Evolutionary conservation across 2,113 vertebrate species (phyloP).

Genomic region (Osmerus eperlanus): DNA sequence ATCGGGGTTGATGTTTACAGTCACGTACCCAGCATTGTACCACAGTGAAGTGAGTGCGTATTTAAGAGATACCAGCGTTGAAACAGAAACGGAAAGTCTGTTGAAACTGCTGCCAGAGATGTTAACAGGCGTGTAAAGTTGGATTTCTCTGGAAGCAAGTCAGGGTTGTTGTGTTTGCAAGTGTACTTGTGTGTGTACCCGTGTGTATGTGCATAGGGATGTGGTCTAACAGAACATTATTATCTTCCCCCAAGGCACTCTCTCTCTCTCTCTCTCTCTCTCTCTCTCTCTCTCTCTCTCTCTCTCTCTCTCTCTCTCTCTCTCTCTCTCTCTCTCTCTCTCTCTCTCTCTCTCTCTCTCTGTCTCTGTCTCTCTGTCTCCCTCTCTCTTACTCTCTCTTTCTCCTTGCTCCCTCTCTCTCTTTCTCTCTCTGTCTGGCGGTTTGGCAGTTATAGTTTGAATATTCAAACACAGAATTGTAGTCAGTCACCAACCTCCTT

Average conservation of each 20-base stretch:
- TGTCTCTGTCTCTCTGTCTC: no score
- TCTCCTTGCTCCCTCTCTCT: no score
- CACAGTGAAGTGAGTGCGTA: no score
- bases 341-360: no score
- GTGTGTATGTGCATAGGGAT: neutral
- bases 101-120: no score
- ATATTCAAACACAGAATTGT: conserved; percentile 57
- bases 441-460: conserved; percentile 64
- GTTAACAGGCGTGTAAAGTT: neutral
- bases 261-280: no score
- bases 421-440: conserved; percentile 26
- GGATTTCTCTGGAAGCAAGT: neutral
- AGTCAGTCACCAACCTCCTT: neutral
- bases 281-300: no score
- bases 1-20: neutral
- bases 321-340: no score
- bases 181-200: conserved; percentile 12
- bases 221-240: conserved; percentile 28
- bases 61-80: no score
- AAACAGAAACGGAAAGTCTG: no score
- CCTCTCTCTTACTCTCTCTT: no score
- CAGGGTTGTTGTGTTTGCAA: conserved; percentile 16
- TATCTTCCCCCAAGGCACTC: conserved; percentile 31
- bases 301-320: no score
- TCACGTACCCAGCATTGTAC: neutral